Evolutionary conservation across 1,140 invertebrate genomes (phyloP).

Genomic region (Anadara kagoshimensis): DNA sequence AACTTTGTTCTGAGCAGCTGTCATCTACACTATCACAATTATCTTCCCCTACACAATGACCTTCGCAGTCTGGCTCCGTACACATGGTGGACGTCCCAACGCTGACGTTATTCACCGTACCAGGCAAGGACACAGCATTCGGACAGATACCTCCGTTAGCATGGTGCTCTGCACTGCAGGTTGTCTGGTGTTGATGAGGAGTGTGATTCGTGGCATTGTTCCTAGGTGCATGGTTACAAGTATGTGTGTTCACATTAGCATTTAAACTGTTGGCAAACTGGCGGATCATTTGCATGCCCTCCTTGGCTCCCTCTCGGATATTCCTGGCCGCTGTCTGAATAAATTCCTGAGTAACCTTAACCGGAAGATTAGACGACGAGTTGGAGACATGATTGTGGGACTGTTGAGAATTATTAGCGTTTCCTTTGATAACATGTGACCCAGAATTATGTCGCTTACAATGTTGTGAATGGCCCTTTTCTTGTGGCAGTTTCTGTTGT

Average conservation of each 20-base stretch:
- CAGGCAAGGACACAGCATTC: conserved; percentile 52
- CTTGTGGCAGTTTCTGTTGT: conserved; percentile 17
- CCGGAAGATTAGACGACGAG: conserved; percentile 5
- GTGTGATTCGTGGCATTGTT: background rate
- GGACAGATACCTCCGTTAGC: conserved; percentile 34
- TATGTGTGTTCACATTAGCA: conserved; percentile 34
- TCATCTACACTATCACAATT: conserved; percentile 72
- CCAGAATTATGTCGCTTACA: conserved; percentile 45
- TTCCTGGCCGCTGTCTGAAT: conserved; percentile 43
- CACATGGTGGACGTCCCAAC: conserved; percentile 67
- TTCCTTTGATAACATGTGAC: conserved; percentile 31
- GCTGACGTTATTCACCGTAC: conserved; percentile 64
- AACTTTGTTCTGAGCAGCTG: conserved; percentile 77
- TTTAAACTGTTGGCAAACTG: conserved; percentile 49
- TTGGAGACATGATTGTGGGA: conserved; percentile 28
- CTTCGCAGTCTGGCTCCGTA: conserved; percentile 67
- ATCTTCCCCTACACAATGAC: conserved; percentile 63
- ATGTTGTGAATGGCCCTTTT: conserved; percentile 48
- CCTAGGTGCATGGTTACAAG: conserved; percentile 37
- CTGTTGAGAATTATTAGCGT: conserved; percentile 8
- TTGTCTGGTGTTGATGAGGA: conserved; percentile 14
- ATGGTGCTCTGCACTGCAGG: conserved; percentile 21
- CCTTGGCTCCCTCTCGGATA: conserved; percentile 43
- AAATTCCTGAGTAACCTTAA: conserved; percentile 40
- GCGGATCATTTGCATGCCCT: conserved; percentile 49